These are phyloP conservation scores for Mycteria americana DNA, from an alignment of 2,797 vertebrate species.

Conservation along the genomic window DNA sequence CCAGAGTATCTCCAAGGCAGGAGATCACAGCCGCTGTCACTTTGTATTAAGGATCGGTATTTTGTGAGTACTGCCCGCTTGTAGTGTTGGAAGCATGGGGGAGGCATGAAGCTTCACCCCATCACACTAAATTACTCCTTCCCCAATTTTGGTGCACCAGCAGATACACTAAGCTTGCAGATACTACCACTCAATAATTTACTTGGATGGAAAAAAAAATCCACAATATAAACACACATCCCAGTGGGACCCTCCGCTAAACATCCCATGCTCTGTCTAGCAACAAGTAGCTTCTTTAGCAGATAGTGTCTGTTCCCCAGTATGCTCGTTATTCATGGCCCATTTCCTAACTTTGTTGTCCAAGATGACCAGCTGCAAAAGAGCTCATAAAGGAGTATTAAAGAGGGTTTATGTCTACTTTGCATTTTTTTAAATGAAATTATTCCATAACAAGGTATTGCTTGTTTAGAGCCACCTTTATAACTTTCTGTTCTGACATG, in stretches of 20 bases:
- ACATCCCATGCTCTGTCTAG: background rate
- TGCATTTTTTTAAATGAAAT: background rate
- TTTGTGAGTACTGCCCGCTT: background rate
- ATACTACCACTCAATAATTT: background rate
- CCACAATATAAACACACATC: background rate
- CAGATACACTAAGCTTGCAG: background rate
- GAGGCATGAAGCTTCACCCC: background rate
- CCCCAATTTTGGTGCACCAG: background rate
- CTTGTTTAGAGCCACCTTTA: background rate
- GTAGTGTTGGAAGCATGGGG: no score
- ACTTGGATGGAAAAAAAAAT: background rate
- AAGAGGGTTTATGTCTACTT: background rate
- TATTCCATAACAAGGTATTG: background rate
- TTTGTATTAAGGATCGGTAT: background rate
- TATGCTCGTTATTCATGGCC: background rate
- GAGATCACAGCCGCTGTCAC: background rate
- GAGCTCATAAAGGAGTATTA: background rate
- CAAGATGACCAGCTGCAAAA: background rate
- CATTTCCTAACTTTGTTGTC: background rate
- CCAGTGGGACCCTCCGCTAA: background rate
- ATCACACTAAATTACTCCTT: background rate
- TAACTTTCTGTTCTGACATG: background rate
- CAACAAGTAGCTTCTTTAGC: background rate
- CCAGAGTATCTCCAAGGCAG: background rate
- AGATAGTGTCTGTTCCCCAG: background rate